phyloP scores from a whole-genome alignment of 2,113 vertebrate genomes.

The Aramus guarauna region DNA sequence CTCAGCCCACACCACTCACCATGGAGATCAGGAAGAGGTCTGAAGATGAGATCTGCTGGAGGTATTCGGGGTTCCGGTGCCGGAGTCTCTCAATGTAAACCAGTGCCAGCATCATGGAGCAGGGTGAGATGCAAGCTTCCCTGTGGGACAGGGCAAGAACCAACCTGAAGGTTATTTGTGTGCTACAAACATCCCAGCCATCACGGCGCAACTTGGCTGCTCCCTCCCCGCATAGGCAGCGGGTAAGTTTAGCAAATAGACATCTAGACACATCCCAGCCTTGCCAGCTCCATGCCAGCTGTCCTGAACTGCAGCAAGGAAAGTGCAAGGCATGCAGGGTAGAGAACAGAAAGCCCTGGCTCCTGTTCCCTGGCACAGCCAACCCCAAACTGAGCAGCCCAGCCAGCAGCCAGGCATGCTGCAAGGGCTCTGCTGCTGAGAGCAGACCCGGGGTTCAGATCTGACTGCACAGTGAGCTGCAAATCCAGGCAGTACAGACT shows the following conservation, averaged over 20 bases:
- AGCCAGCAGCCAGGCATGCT: not conserved
- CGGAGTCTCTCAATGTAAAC: conserved; percentile 97
- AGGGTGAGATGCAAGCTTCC: conserved; percentile 96
- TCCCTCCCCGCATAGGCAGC: not conserved
- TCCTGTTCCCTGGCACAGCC: not conserved
- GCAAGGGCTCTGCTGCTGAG: not conserved
- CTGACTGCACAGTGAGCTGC: not conserved
- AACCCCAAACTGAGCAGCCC: not conserved
- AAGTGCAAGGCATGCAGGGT: not conserved
- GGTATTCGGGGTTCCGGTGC: conserved; percentile 95
- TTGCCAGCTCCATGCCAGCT: not conserved
- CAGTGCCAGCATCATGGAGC: conserved; percentile 97
- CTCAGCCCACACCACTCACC: conserved; percentile 69
- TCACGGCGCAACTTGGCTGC: not conserved
- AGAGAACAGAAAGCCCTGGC: not conserved
- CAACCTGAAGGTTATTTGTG: rapidly evolving
- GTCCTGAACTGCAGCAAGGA: not conserved
- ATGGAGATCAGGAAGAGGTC: conserved; percentile 98
- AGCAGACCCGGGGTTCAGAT: not conserved
- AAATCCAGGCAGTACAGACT: not conserved
- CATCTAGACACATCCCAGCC: not conserved
- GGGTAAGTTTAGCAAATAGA: not conserved
- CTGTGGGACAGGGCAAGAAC: conserved; percentile 55
- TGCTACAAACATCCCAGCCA: not conserved
- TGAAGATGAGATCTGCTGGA: conserved; percentile 96